phyloP scores from a whole-genome alignment of 1,140 invertebrate species.

The Cotesia chilonis region DNA sequence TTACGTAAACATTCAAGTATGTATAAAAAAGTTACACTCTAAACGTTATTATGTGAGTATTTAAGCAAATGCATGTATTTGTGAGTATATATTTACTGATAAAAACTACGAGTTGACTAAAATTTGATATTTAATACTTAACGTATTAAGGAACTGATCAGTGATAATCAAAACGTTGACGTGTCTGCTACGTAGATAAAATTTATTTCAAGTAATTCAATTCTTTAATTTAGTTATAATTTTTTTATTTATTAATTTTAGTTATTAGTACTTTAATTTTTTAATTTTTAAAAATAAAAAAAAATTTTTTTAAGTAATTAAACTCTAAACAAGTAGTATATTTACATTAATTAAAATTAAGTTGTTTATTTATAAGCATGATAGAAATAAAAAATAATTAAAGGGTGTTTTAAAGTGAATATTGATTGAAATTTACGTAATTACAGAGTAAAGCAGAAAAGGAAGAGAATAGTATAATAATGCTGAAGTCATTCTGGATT shows the following conservation, averaged over 20 bases:
- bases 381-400: background rate
- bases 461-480: background rate
- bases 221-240: no score
- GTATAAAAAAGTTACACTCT: no score
- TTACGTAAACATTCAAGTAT: no score
- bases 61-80: background rate
- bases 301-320: background rate
- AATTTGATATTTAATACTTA: background rate
- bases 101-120: slow-evolving; percentile 8
- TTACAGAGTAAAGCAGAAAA: background rate
- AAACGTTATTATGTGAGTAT: background rate
- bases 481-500: slow-evolving; percentile 27
- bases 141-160: background rate
- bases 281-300: background rate
- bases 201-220: background rate
- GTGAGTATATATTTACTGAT: slow-evolving; percentile 7
- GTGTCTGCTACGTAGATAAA: slow-evolving; percentile 20
- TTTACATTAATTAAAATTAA: background rate
- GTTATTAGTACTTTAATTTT: no score
- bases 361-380: background rate
- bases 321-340: background rate
- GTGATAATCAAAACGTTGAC: slow-evolving; percentile 24
- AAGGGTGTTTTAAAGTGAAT: slow-evolving; percentile 9
- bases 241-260: no score
- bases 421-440: slow-evolving; percentile 15